These are phyloP conservation scores for Physeter macrocephalus DNA, from an alignment of 2,113 vertebrate genomes.

Conservation along the genomic window DNA sequence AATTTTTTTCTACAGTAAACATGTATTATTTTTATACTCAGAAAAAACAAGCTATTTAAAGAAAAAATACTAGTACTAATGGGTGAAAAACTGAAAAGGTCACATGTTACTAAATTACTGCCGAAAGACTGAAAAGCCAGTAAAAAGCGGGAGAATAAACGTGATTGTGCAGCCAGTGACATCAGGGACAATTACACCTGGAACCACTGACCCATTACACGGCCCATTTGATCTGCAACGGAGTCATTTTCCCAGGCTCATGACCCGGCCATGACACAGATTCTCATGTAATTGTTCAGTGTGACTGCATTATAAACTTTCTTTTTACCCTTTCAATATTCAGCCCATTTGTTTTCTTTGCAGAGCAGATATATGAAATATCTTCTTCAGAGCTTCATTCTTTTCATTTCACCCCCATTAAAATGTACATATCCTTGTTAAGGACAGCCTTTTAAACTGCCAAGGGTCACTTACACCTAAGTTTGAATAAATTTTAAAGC, in stretches of 20 bases:
- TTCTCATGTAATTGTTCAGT: background rate
- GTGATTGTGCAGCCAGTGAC: background rate
- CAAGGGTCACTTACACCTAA: background rate
- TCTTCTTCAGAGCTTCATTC: background rate
- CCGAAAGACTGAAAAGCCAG: background rate
- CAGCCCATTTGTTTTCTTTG: background rate
- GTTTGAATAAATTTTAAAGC: background rate
- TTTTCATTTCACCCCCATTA: background rate
- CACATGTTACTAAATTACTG: background rate
- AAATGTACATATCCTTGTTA: background rate
- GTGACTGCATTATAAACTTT: background rate
- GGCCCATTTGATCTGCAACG: background rate
- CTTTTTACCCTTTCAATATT: background rate
- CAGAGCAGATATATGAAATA: background rate
- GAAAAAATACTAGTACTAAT: background rate
- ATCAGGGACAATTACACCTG: background rate
- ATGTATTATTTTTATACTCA: background rate
- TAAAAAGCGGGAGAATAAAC: background rate
- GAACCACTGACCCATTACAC: background rate
- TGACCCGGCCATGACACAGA: background rate
- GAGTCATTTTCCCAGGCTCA: background rate
- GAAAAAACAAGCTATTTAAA: background rate
- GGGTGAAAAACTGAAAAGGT: constrained; percentile 11
- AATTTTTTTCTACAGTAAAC: background rate
- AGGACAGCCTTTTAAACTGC: background rate